Base-by-base conservation (phyloP, 2,888 invertebrate genomes). In the Amphimallon solstitiale region DNA sequence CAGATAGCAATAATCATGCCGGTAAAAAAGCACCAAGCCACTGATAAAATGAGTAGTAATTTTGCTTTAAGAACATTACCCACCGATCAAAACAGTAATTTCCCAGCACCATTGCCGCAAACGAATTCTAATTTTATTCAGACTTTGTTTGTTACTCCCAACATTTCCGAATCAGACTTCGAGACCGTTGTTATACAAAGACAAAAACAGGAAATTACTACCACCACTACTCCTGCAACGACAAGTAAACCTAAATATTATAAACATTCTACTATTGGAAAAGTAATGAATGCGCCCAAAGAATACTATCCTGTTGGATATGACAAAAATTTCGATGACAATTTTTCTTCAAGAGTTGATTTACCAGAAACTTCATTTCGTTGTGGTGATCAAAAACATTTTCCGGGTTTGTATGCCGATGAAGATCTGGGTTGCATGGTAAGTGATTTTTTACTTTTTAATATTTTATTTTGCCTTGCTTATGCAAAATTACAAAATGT, bases 351-450 rank as follows among this genome's bases (percentile, higher is more conserved):
- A 0, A 90, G 92, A 72, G 94, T 94, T 0, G 93, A 93, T 75
- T 83, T 94, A 17, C 94, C 94, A 0, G 91, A 91, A 38, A 94
- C 95, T 0, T 89, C 86, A 66, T 95, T 95, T 82, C 89, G 91
- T 69, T 95, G 95, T 77, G 92, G 93, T 0, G 92, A 93, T 75
- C 95, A 95, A 79, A 94, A 94, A 77, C 94, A 94, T 81, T 94
- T 95, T 78, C 95, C 95, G 0, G 95, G 95, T 38, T 83, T 95
- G 9, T 95, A 95, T 73, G 94, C 92, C 0, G 95, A 95, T 75
- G 92, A 93, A 76, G 92, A 91, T 82, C 85, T 95, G 37, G 94
- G 94, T 15, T 95, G 95, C 82, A 94, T 95, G 94, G 95, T 94
- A 79, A 87, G 86, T 75, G 46, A 59, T 56, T 51, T 54, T 60